These are phyloP conservation scores for Hoplodrina blanda DNA, from an alignment of 2,888 invertebrate species.

Conservation along the genomic window DNA sequence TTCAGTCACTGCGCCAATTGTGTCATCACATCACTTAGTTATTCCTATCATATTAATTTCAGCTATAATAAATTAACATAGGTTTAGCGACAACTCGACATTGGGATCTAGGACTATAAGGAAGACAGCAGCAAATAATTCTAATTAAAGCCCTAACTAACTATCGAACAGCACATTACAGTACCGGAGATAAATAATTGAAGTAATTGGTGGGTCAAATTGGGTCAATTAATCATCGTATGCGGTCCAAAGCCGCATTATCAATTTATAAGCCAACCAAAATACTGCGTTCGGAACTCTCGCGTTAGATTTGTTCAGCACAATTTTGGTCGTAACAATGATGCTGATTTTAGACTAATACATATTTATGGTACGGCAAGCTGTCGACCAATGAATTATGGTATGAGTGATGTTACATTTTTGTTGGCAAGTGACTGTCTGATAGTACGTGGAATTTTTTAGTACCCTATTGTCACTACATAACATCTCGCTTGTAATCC, in stretches of 20 bases:
- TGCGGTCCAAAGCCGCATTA: constrained; percentile 80
- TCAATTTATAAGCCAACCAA: constrained; percentile 81
- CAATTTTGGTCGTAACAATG: constrained; percentile 54
- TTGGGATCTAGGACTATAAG: constrained; percentile 5
- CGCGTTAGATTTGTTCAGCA: constrained; percentile 41
- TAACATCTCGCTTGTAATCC: too few species aligned
- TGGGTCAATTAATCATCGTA: constrained; percentile 89
- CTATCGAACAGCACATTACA: constrained; percentile 69
- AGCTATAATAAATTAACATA: too few species aligned
- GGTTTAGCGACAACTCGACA: neutral
- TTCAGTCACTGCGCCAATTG: too few species aligned
- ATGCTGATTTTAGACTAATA: constrained; percentile 50
- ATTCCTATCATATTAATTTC: too few species aligned
- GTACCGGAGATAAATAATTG: constrained; percentile 88
- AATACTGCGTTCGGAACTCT: constrained; percentile 70
- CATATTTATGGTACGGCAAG: constrained; percentile 47
- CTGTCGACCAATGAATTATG: constrained; percentile 36
- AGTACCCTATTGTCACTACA: neutral
- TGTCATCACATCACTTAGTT: too few species aligned
- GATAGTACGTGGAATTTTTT: neutral
- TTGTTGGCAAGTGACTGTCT: constrained; percentile 7
- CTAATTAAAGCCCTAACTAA: constrained; percentile 68
- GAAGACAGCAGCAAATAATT: constrained; percentile 66
- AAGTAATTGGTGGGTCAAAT: constrained; percentile 88
- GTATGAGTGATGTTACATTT: constrained; percentile 23